A percentile compares a stretch with the other conserved stretches of the same genome.
Conservation (phyloP, 1,140 invertebrate species). For the Macrobrachium nipponense region DNA sequence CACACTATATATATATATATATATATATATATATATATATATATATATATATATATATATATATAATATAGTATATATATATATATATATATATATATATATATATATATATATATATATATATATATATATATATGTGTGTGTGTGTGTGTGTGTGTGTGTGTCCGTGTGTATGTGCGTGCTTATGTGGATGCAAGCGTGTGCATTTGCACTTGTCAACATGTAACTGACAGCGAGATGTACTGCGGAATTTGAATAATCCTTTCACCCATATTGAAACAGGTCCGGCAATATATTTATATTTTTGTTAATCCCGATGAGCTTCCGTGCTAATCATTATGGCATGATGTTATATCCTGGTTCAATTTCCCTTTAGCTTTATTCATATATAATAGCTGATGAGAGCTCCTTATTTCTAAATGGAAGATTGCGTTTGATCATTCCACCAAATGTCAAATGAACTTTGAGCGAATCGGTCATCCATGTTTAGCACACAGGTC, state of each 20-base stretch:
- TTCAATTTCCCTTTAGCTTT: no score
- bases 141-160: not conserved
- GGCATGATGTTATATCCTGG: no score
- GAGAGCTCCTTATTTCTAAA: no score
- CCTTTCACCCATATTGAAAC: not conserved
- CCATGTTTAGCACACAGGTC: no score
- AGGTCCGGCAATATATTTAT: no score
- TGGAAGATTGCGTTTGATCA: no score
- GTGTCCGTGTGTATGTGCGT: not conserved
- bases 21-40: not conserved
- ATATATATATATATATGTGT: conserved; percentile 3
- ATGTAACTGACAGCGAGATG: not conserved
- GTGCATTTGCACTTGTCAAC: not conserved
- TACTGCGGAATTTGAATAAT: not conserved
- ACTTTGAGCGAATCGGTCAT: no score
- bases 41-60: conserved; percentile 20
- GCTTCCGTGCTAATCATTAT: no score
- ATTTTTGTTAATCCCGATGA: no score
- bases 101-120: conserved; percentile 14
- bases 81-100: conserved; percentile 5
- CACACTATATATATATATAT: not conserved
- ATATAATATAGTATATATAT: conserved; percentile 2
- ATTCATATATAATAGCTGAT: no score
- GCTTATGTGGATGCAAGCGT: not conserved
- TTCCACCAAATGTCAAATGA: no score